Conservation (phyloP, 2,797 vertebrate genomes). For the Falco peregrinus region DNA sequence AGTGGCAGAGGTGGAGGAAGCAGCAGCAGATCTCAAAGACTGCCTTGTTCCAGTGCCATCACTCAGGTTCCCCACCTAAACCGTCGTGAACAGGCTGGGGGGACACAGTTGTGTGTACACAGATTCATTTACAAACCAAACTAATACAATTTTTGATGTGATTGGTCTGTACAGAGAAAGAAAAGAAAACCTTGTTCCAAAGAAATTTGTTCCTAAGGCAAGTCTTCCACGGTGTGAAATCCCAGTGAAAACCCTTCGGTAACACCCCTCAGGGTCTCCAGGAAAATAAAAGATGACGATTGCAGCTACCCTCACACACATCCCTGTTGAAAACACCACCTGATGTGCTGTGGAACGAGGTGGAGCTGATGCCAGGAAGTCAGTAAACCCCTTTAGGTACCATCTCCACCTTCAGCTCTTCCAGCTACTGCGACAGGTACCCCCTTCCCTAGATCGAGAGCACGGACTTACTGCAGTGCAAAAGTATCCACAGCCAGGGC, state of each 20-base stretch:
- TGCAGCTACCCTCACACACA: slow-evolving; percentile 17
- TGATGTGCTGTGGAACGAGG: slow-evolving; percentile 52
- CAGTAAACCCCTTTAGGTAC: slow-evolving; percentile 45
- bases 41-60: neutral
- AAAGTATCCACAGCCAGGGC: slow-evolving; percentile 97
- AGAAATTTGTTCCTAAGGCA: neutral
- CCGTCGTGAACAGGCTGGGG: neutral
- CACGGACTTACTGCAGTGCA: slow-evolving; percentile 91
- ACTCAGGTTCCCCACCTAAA: neutral
- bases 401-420: slow-evolving; percentile 38
- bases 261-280: neutral
- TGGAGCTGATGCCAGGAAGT: slow-evolving; percentile 53
- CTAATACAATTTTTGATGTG: neutral
- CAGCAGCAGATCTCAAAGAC: neutral
- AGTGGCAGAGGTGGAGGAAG: neutral
- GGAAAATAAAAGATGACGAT: neutral
- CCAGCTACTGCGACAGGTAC: slow-evolving; percentile 31
- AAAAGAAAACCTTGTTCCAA: neutral
- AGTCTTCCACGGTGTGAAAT: neutral
- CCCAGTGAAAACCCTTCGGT: neutral
- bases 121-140: neutral
- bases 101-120: neutral
- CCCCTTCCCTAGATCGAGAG: slow-evolving; percentile 57
- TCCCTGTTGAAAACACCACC: slow-evolving; percentile 44
- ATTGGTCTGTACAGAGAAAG: neutral